Base-by-base conservation (phyloP, 2,888 invertebrate genomes). In the Dasysyrphus albostriatus region DNA sequence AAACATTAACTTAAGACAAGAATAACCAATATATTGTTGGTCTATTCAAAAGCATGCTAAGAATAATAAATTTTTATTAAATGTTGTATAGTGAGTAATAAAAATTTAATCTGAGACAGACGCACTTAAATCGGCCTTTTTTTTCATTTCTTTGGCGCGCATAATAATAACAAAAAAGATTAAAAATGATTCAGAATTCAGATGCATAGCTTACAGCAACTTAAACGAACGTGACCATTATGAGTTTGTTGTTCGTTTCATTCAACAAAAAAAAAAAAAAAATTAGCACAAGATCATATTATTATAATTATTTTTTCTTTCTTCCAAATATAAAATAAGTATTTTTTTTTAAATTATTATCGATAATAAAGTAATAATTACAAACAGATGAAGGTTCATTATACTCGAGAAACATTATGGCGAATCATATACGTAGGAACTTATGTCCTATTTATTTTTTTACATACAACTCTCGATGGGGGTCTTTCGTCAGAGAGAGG, bases 261-360 rank as follows among this genome's bases (percentile, higher is more conserved):
- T 39, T 34, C 10, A 65, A 56, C 39, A 32, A 24, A 1, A 65
- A 72, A 73, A 32, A 24, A 1, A 65, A 72, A 73, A 42, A 67
- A 73, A 80, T 80, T 74, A 49, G 67, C 73, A 74, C 49, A 69
- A 69, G 67, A 69, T 29, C 59, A 42, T 32, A 32, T 42, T 39
- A 39, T 39, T 10, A 39, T 39, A 39, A n/a, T n/a, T n/a, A n/a
- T n/a, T 39, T 39, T 12, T 39, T 39, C 10, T 39, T 51, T 51
- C 19, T 51, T 24, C 19, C 12, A 51, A 51, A 51, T 51, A 34
- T 19, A 14, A 37, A 39, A 19, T 61, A 19, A n/a, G n/a, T 9
- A 19, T 34, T 34, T 37, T 37, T 24, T 39, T 61, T 61, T 61
- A 37, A 72, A 72, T 47, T 58, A 44, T 58, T 61, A 39, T 59